Evolutionary conservation across 2,797 vertebrate genomes (phyloP), one percentile per base, ranked within the genome.

Genomic region (Antrozous pallidus): DNA sequence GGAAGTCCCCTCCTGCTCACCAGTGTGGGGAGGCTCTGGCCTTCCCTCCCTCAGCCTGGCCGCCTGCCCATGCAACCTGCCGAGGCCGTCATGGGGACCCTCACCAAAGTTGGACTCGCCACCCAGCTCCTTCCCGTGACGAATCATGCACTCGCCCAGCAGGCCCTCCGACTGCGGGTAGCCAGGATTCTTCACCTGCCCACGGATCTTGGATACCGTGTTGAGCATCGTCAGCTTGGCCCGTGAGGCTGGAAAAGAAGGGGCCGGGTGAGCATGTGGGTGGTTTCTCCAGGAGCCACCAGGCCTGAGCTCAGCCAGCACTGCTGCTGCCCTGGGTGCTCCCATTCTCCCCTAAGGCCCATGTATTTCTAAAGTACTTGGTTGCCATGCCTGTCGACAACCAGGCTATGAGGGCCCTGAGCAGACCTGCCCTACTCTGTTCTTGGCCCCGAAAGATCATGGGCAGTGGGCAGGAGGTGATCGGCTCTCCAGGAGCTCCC

Each of bases 201-300:
- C 99, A 0, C 99, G 99, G 97, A 99, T 99, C 98, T 99, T 99
- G 6, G 99, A 99, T 98, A 99, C 98, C 0, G 99, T 99, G 98
- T 99, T 99, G 74, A 99, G 98, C 99, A 99, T 99, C 20, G 99
- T 99, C 40, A 99, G 98, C 97, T 99, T 99, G 96, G 99, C 99
- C 70, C 99, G 98, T 3, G 99, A 99, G 20, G 99, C 99, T 99
- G 96, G 31, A 83, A 84, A 47, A 16, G 96, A 88, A 96, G 0
- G 5, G 96, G 94, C 83, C 7, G 4, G 65, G 38, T 83, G 31
- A n/a, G 63, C 2, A 4, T 12, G 18, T 2, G 20, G 14, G 31
- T 31, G 31, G 14, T 28, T 45, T 80, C 45, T 33, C 22, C 18
- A 4, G 4, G 18, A 63, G 45, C 56, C 33, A 3, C 58, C 1